These are phyloP conservation scores for Tetramorium simillimum DNA, from an alignment of 1,140 invertebrate genomes.

Conservation along the genomic window DNA sequence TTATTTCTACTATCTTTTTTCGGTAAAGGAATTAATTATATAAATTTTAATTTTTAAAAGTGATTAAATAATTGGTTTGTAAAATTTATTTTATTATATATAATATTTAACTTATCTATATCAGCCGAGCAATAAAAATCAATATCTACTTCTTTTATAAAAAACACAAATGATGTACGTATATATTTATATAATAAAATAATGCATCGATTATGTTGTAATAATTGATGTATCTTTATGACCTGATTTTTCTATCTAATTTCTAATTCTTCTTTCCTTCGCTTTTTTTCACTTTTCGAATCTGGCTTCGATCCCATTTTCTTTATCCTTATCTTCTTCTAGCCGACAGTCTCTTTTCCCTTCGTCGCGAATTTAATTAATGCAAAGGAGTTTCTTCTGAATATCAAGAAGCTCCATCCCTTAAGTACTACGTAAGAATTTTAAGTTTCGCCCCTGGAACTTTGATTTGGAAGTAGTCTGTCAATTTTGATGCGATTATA, in stretches of 20 bases:
- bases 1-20: neutral
- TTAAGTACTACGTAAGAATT: slow-evolving; percentile 40
- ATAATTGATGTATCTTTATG: slow-evolving; percentile 45
- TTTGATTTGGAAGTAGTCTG: slow-evolving; percentile 36
- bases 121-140: neutral
- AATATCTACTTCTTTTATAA: neutral
- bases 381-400: slow-evolving; percentile 56
- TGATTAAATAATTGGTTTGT: neutral
- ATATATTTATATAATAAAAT: slow-evolving; percentile 12
- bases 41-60: neutral
- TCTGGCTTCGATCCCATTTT: slow-evolving; percentile 17
- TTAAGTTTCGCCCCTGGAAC: slow-evolving; percentile 26
- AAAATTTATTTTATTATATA: neutral
- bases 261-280: neutral
- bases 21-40: neutral
- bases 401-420: slow-evolving; percentile 24
- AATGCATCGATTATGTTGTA: slow-evolving; percentile 57
- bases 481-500: slow-evolving; percentile 45
- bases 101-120: neutral
- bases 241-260: slow-evolving; percentile 11
- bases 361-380: slow-evolving; percentile 58
- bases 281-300: slow-evolving; percentile 7
- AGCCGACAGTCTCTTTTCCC: neutral
- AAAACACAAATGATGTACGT: neutral
- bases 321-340: slow-evolving; percentile 30